Conservation (phyloP, 2,797 vertebrate genomes). For the Ambastaia sidthimunki region DNA sequence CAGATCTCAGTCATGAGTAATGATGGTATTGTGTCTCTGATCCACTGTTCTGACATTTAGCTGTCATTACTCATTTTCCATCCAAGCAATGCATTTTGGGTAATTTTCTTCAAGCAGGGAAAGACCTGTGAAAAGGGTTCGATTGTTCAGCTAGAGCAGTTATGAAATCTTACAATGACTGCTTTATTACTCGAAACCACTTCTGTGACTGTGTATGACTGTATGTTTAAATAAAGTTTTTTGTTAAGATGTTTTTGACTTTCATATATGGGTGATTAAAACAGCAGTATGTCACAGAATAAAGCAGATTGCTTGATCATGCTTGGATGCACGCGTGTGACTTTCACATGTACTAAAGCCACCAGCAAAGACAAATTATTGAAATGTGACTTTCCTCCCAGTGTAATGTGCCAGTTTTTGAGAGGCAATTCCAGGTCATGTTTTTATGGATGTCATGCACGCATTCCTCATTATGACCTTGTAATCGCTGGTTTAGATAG, state of each 20-base stretch:
- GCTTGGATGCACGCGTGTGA: neutral
- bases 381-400: constrained; percentile 41
- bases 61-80: constrained; percentile 17
- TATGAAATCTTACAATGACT: neutral
- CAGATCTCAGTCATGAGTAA: constrained; percentile 21
- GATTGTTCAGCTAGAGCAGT: constrained; percentile 21
- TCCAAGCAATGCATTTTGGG: neutral
- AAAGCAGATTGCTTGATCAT: neutral
- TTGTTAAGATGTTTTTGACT: neutral
- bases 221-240: neutral
- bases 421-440: constrained; percentile 26
- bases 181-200: neutral
- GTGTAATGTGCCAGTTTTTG: constrained; percentile 23
- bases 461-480: constrained; percentile 21
- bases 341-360: constrained; percentile 22
- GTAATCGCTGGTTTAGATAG: constrained; percentile 1
- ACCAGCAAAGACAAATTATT: constrained; percentile 32
- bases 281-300: constrained; percentile 2
- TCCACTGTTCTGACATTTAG: constrained; percentile 35
- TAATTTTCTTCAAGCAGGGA: constrained; percentile 24
- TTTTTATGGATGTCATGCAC: constrained; percentile 19
- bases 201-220: neutral
- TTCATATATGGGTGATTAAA: neutral
- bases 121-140: constrained; percentile 8
- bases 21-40: constrained; percentile 38